A percentile compares a stretch with the other conserved stretches of the same genome.
phyloP scores from a whole-genome alignment of 1,140 invertebrate species.

The Trachymyrmex cornetzi region DNA sequence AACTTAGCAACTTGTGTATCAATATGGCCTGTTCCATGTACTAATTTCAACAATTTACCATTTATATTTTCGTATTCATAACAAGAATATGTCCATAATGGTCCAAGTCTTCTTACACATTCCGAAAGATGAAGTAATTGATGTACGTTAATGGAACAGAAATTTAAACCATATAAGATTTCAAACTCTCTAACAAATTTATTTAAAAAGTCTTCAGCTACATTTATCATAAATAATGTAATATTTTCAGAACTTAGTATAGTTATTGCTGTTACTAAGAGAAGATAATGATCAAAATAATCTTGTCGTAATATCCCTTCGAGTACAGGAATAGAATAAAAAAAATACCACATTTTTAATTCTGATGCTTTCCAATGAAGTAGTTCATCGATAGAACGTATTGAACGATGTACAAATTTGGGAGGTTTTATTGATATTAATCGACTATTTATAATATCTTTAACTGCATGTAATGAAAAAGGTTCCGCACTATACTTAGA shows the following conservation, averaged over 20 bases:
- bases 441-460: background rate
- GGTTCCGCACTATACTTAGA: background rate
- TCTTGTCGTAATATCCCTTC: background rate
- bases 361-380: background rate
- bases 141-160: background rate
- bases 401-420: background rate
- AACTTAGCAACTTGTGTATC: background rate
- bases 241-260: background rate
- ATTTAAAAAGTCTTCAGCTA: background rate
- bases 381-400: background rate
- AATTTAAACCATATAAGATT: background rate
- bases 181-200: background rate
- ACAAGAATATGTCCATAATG: slow-evolving; percentile 8
- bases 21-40: background rate
- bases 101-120: background rate
- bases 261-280: background rate
- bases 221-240: background rate
- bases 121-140: background rate
- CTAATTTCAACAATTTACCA: slow-evolving; percentile 1
- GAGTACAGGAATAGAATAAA: background rate
- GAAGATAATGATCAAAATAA: background rate
- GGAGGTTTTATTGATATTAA: background rate
- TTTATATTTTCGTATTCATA: slow-evolving; percentile 5
- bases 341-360: background rate
- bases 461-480: background rate